Evolutionary conservation across 2,888 invertebrate genomes (phyloP).

Genomic region (Auanema freiburgensis): DNA sequence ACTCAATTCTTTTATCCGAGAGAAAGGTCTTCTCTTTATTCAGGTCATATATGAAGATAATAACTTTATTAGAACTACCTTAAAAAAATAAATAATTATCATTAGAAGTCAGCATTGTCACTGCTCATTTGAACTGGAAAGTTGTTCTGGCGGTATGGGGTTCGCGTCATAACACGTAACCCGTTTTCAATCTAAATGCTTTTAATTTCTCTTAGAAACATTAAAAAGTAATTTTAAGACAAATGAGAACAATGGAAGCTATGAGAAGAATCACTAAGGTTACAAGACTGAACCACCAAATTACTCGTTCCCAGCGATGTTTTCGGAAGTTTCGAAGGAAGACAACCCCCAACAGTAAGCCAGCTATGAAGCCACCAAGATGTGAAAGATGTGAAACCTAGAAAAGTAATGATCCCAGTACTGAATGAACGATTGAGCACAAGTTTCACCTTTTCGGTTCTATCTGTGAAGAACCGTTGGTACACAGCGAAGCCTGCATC

Average conservation of each 20-base stretch:
- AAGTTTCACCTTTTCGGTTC: slow-evolving; percentile 31
- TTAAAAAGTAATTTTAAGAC: no score
- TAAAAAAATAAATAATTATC: no score
- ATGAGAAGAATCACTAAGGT: slow-evolving; percentile 22
- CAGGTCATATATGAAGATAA: no score
- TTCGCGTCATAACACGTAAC: neutral
- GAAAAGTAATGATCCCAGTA: slow-evolving; percentile 5
- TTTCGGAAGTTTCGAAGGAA: slow-evolving; percentile 76
- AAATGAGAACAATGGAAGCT: no score
- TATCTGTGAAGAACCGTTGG: slow-evolving; percentile 77
- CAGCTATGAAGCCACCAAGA: slow-evolving; percentile 86
- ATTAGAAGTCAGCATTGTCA: no score
- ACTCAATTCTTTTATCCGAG: no score
- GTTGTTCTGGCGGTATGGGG: neutral
- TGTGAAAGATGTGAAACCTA: slow-evolving; percentile 91
- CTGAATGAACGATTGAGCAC: neutral
- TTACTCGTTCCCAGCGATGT: slow-evolving; percentile 76
- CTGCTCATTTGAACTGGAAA: no score
- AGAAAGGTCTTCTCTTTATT: no score
- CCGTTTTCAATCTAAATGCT: no score
- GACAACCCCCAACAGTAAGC: slow-evolving; percentile 80
- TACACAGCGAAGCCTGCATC: slow-evolving; percentile 90
- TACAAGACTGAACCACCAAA: slow-evolving; percentile 81
- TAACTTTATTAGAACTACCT: no score
- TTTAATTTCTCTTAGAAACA: no score